Evolutionary conservation across 2,888 invertebrate species (phyloP).

Genomic region (Drosophila paranaensis): DNA sequence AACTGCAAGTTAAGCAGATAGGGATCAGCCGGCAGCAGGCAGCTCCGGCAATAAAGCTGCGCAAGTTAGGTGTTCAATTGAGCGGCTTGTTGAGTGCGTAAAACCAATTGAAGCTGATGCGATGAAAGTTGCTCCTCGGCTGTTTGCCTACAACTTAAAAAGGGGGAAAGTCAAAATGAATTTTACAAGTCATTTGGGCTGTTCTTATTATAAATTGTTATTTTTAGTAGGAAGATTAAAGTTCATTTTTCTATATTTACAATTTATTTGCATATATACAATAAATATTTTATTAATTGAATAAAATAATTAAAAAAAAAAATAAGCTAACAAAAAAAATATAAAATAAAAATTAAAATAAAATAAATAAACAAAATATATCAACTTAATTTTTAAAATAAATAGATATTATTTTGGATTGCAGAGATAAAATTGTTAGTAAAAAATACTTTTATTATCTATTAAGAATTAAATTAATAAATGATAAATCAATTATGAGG

Average conservation of each 20-base stretch:
- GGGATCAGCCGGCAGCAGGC: neutral
- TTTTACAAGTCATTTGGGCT: neutral
- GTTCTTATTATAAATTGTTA: neutral
- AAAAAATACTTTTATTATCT: no score
- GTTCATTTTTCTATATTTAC: neutral
- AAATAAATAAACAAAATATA: no score
- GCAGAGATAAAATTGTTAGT: no score
- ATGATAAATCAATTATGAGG: no score
- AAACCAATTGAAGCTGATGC: conserved; percentile 9
- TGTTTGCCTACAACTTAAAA: neutral
- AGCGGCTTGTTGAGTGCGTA: conserved; percentile 19
- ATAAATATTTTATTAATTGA: no score
- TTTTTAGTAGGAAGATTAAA: neutral
- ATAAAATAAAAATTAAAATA: no score
- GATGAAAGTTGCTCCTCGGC: neutral
- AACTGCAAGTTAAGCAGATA: conserved; percentile 17
- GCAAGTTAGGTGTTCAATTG: conserved; percentile 33
- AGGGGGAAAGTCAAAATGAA: neutral
- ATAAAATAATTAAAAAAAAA: no score
- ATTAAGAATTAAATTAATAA: no score
- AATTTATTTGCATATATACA: neutral
- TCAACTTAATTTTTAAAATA: no score
- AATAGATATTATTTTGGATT: no score
- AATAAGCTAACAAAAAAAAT: no score
- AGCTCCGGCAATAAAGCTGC: conserved; percentile 17